Percentiles rank a stretch among this genome's conserved stretches.
Evolutionary conservation across 2,113 vertebrate genomes (phyloP).

Genomic region (Ageneiosus marmoratus): DNA sequence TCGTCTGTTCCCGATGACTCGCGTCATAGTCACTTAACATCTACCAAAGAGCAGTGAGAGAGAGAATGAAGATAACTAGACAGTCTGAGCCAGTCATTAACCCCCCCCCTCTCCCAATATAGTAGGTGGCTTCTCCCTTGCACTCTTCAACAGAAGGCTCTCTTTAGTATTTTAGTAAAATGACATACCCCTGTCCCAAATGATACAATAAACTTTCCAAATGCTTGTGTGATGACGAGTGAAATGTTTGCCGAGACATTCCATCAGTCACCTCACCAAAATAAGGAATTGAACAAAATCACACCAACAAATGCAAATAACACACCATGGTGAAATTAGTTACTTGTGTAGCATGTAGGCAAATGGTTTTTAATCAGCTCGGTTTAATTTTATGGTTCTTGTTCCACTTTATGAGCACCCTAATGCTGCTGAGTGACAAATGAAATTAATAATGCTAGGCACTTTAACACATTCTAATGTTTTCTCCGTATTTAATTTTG

Average conservation of each 20-base stretch:
- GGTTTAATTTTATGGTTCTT: conserved; percentile 10
- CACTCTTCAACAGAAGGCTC: neutral
- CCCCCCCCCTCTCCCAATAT: neutral
- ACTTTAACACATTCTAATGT: neutral
- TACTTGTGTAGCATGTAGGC: neutral
- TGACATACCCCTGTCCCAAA: neutral
- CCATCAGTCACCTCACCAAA: neutral
- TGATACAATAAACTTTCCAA: neutral
- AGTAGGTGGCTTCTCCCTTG: neutral
- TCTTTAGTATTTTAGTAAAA: neutral
- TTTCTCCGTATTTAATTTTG: neutral
- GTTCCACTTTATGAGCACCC: conserved; percentile 16
- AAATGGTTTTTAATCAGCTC: conserved; percentile 23
- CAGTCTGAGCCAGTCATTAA: conserved; percentile 9
- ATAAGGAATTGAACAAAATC: neutral
- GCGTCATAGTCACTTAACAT: conserved; percentile 74
- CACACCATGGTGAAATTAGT: neutral
- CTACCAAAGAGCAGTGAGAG: conserved; percentile 58
- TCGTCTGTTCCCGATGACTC: conserved; percentile 75
- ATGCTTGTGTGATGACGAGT: neutral
- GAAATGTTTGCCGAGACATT: neutral
- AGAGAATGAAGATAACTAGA: conserved; percentile 25
- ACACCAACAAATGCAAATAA: neutral
- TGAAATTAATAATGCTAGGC: neutral
- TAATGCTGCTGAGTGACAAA: neutral